Base-by-base conservation (phyloP, 2,113 vertebrate species). In the Pogona vitticeps region DNA sequence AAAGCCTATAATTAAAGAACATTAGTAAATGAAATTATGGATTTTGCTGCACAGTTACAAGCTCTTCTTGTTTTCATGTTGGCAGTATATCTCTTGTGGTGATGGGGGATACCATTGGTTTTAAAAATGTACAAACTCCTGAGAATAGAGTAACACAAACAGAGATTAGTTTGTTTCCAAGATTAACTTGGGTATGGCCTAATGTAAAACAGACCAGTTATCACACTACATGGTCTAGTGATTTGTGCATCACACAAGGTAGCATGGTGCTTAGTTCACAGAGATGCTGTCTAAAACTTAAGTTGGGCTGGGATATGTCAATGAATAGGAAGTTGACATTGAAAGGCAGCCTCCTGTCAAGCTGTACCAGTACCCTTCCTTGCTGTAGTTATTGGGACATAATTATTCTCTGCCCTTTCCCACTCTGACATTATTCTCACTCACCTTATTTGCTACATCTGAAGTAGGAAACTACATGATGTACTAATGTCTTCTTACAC, bases 1-100 rank as follows among this genome's bases (percentile, higher is more conserved):
- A 75, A 84, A 76, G 36, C 71, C 56, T 76, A 20, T 63, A 76
- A 75, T 86, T 58, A 86, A 42, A n/a, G 36, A 80, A 59, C 58
- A 52, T 72, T 17, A 85, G 38, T 52, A 85, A 79, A 86, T 79
- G 46, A 77, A 26, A 85, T 80, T 86, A 61, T 71, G 36, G 20
- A 80, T 33, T 86, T 61, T 70, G 67, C 56, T 33, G 21, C 6
- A 31, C 14, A 78, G 1, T 31, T 85, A 23, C 9, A 78, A 38
- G 46, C n/a, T 80, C 68, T 71, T 38, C 17, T 70, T 33, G 38
- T 58, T 76, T 76, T 68, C n/a, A 28, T 58, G 42, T 3, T 12
- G 6, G 46, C 38, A 21, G 15, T n/a, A 71, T n/a, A 23, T 56
- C 7, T 71, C 23, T 72, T 36, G 2, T 28, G 40, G 40, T 14